Conservation (phyloP, 2,797 vertebrate species). For the Erethizon dorsatum region DNA sequence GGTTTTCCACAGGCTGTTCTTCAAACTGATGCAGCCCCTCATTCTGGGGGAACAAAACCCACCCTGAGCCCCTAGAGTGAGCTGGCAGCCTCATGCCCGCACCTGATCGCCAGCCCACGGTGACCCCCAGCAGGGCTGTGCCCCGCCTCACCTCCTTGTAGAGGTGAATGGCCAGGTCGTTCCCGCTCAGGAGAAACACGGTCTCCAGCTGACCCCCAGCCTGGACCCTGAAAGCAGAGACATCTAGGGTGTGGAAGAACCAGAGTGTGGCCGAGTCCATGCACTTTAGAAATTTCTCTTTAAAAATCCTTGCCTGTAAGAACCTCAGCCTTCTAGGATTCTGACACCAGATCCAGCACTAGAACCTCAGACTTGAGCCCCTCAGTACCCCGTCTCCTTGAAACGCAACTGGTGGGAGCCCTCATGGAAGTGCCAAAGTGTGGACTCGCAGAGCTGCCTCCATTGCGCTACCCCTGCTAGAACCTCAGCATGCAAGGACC, state of each 20-base stretch:
- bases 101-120: rapidly evolving
- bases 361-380: neutral
- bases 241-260: neutral
- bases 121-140: rapidly evolving
- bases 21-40: constrained; percentile 97
- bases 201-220: constrained; percentile 92
- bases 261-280: rapidly evolving
- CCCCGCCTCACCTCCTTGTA: constrained; percentile 93
- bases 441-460: neutral
- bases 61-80: neutral
- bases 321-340: neutral
- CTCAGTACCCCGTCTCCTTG: neutral
- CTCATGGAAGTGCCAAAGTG: neutral
- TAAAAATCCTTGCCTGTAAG: neutral
- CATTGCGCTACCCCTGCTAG: neutral
- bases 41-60: constrained; percentile 89
- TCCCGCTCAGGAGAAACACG: constrained; percentile 95
- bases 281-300: neutral
- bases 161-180: constrained; percentile 95
- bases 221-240: constrained; percentile 88
- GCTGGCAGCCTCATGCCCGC: neutral
- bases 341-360: neutral
- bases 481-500: neutral
- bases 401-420: neutral
- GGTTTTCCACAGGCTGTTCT: constrained; percentile 94